phyloP scores from a whole-genome alignment of 2,113 vertebrate species.

The Irena cyanogastra region DNA sequence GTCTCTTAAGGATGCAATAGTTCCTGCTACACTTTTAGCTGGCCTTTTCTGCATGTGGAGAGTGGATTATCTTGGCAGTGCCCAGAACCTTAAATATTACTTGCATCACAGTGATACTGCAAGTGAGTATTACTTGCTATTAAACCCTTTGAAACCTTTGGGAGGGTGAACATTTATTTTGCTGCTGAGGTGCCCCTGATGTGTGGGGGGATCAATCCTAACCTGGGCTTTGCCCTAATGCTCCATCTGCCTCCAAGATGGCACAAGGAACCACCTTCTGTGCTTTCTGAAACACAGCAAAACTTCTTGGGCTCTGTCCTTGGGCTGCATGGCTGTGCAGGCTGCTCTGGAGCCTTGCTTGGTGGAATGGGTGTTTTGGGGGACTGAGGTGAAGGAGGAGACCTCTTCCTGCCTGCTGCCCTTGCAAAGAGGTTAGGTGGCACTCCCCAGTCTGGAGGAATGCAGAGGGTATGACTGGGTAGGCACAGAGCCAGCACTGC shows the following conservation, averaged over 20 bases:
- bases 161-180: not conserved
- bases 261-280: not conserved
- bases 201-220: not conserved
- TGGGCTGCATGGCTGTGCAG: not conserved
- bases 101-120: not conserved
- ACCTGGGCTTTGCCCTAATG: not conserved
- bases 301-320: not conserved
- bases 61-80: not conserved
- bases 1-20: not conserved
- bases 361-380: not conserved
- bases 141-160: not conserved
- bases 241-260: not conserved
- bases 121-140: not conserved
- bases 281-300: not conserved
- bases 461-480: not conserved
- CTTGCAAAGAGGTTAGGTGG: not conserved
- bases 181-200: not conserved
- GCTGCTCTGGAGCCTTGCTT: not conserved
- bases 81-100: not conserved
- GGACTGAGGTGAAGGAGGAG: not conserved
- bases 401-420: not conserved
- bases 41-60: not conserved
- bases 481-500: not conserved
- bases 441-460: not conserved
- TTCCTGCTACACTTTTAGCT: not conserved